Percentiles rank a stretch among this genome's conserved stretches.
These are phyloP conservation scores for Aegotheles bennettii DNA, from an alignment of 2,113 vertebrate genomes.

Conservation along the genomic window DNA sequence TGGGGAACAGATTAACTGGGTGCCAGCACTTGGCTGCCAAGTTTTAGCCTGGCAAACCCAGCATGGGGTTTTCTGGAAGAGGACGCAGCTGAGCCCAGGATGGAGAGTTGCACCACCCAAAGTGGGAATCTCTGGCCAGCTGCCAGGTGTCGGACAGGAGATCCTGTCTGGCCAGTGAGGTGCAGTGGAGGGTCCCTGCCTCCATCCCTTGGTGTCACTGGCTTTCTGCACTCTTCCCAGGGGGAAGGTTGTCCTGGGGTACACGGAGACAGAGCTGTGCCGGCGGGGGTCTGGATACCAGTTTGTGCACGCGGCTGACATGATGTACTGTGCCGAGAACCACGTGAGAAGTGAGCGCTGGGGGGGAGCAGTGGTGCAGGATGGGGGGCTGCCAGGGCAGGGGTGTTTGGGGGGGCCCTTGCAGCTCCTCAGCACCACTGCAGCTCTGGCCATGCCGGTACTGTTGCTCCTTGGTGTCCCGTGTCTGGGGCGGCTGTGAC, in stretches of 20 bases:
- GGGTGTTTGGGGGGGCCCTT: fast-evolving
- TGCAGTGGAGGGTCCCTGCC: background rate
- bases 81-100: background rate
- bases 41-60: too few species aligned
- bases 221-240: background rate
- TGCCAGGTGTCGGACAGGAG: background rate
- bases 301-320: constrained; percentile 76
- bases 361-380: too few species aligned
- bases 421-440: fast-evolving
- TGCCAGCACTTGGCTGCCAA: too few species aligned
- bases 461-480: background rate
- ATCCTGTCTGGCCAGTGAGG: fast-evolving
- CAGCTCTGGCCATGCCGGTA: background rate
- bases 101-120: background rate
- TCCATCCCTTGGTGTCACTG: background rate
- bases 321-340: constrained; percentile 80
- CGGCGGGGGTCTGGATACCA: constrained; percentile 78
- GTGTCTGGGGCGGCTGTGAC: background rate
- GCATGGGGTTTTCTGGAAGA: background rate
- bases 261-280: constrained; percentile 74
- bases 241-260: constrained; percentile 67
- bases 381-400: fast-evolving
- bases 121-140: background rate
- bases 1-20: too few species aligned
- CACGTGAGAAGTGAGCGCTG: constrained; percentile 73